Base-by-base conservation (phyloP, 2,797 vertebrate genomes). In the Peromyscus attwateri region DNA sequence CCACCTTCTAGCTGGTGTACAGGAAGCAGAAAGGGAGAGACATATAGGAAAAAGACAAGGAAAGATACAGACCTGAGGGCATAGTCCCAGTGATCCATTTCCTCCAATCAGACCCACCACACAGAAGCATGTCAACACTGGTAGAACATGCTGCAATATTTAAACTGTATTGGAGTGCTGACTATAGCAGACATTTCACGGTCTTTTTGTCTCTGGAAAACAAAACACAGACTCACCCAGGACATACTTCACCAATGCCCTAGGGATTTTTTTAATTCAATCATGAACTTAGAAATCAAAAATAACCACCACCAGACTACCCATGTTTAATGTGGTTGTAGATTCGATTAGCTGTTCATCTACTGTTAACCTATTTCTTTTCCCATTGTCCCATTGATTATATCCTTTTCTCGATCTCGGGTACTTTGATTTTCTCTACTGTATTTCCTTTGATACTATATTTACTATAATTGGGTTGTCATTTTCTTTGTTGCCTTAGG, bases 401-500 rank as follows among this genome's bases (percentile, higher is more conserved):
- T 43, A 40, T 25, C 34, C 66, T 92, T 94, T 46, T 3, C 27
- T 75, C 23, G 8, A 37, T 89, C 79, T 92, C n/a, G 85, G 25
- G 6, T 34, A 60, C 81, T 75, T 73, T 27, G 2, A 52, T 43
- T 43, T 46, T 49, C 62, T 82, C 0, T 73, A 46, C 43, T 64
- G 2, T 40, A 91, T 87, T 43, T 77, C 14, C 52, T 92, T 89
- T 80, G 64, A 55, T 64, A 57, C 6, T 12, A 40, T 87, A 60
- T 85, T 87, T 43, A 2, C 19, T 83, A 49, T 73, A 89, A 43
- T 10, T 87, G 29, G 31, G 43, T 31, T 73, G 23, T 76, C 85
- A 92, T 94, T 89, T 92, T 81, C 52, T 25, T 71, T 83, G 25
- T 79, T 91, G 17, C n/a, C 29, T 91, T 70, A 81, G 49, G 8